These are phyloP conservation scores for Brachyhypopomus gauderio DNA, from an alignment of 2,113 vertebrate species.

Conservation along the genomic window DNA sequence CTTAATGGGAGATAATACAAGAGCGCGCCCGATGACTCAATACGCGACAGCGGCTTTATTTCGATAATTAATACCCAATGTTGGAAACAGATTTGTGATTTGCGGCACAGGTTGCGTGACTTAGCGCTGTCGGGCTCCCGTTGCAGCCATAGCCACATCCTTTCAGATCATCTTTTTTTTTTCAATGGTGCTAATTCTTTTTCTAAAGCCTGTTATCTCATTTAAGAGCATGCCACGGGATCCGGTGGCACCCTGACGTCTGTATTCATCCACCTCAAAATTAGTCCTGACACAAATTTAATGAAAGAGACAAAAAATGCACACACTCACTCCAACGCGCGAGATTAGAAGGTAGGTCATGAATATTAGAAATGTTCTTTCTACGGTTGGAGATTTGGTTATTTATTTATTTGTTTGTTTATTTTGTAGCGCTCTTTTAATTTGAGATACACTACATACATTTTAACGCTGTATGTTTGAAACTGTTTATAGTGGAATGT, in stretches of 20 bases:
- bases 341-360: conserved; percentile 69
- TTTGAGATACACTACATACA: conserved; percentile 35
- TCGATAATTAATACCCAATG: conserved; percentile 76
- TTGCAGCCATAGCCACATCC: conserved; percentile 43
- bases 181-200: conserved; percentile 75
- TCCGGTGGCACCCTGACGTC: conserved; percentile 77
- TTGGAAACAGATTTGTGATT: conserved; percentile 77
- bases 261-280: conserved; percentile 75
- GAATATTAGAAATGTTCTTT: conserved; percentile 56
- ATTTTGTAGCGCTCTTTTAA: conserved; percentile 34
- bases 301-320: conserved; percentile 59
- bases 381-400: conserved; percentile 23
- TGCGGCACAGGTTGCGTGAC: conserved; percentile 63
- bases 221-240: conserved; percentile 72
- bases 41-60: conserved; percentile 75
- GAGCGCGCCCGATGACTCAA: conserved; percentile 73
- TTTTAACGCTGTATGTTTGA: conserved; percentile 36
- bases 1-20: conserved; percentile 79
- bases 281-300: conserved; percentile 77
- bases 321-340: conserved; percentile 50
- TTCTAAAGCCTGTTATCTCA: conserved; percentile 80
- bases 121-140: conserved; percentile 27
- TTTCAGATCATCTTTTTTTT: conserved; percentile 61
- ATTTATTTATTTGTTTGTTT: conserved; percentile 57
- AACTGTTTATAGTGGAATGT: conserved; percentile 32